A percentile compares a stretch with the other conserved stretches of the same genome.
These are phyloP conservation scores for Phyllopteryx taeniolatus DNA, from an alignment of 2,113 vertebrate genomes.

Conservation along the genomic window DNA sequence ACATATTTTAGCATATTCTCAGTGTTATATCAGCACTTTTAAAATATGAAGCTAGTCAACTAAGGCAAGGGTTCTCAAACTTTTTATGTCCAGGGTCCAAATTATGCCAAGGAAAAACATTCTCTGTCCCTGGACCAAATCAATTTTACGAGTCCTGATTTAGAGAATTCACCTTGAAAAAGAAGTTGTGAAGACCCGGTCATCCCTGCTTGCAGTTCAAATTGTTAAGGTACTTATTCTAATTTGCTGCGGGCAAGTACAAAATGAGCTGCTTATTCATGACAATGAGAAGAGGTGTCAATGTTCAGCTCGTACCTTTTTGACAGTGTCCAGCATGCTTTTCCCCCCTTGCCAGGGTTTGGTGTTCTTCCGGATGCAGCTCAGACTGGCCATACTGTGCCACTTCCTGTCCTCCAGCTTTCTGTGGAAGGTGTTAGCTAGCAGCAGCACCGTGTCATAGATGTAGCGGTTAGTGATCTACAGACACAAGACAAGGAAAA, in stretches of 20 bases:
- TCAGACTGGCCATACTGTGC: constrained; percentile 99
- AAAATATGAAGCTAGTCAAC: not conserved
- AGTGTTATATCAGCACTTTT: no score
- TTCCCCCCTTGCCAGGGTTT: constrained; percentile 98
- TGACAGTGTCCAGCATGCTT: constrained; percentile 95
- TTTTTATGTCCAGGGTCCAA: not conserved
- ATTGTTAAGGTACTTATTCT: not conserved
- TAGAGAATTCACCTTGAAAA: no score
- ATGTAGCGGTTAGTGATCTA: constrained; percentile 97
- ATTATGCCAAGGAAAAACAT: not conserved
- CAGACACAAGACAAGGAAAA: constrained; percentile 19
- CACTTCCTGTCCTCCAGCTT: constrained; percentile 98
- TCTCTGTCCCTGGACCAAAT: not conserved
- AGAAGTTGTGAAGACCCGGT: no score
- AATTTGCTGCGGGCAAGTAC: not conserved
- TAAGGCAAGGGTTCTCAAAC: not conserved
- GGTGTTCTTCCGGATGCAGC: constrained; percentile 96
- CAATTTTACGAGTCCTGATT: no score
- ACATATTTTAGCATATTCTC: not conserved
- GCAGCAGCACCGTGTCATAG: constrained; percentile 90
- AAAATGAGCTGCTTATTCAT: not conserved
- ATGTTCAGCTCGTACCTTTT: constrained; percentile 81
- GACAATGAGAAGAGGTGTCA: not conserved
- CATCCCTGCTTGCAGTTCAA: not conserved
- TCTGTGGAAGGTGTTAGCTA: constrained; percentile 96